Evolutionary conservation across 2,888 invertebrate species (phyloP), one percentile per base, ranked within the genome.

Genomic region (Empis stercorea): DNA sequence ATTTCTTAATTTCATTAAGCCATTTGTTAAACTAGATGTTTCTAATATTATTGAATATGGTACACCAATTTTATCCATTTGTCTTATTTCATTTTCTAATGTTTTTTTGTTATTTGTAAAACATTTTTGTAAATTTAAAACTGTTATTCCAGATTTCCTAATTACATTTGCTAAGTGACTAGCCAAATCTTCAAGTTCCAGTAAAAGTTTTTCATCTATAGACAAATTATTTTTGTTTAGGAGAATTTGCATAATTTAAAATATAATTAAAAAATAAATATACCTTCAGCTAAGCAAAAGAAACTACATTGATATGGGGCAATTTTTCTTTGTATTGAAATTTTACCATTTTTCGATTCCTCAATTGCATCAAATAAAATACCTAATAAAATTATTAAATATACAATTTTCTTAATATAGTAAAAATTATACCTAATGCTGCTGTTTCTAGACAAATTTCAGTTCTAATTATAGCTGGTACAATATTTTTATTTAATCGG

Each of bases 271-370:
- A 16, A 9, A 23, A 30, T 14, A 2, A 42, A 45, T n/a, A 23
- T 14, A 74, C 74, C 66, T 61, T 64, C 50, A 54, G 61, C 60
- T 44, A 73, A 61, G 43, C 78, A 63, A 16, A 76, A 74, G 62
- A 87, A 78, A 42, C 77, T 75, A 50, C 84, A 76, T 72, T 87
- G 87, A 59, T 80, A 87, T 0, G 88, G 88, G 13, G 85, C 77
- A 49, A 87, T 69, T 66, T 78, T 81, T 48, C 81, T 75, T 59
- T 87, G 83, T 1, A 68, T 47, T 3, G 57, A 51, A 13, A 69
- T 49, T 10, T 59, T 58, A 10, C 65, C 52, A 66, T 61, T 48
- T 69, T 73, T 51, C 0, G 75, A 70, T 54, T 74, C 71, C 54
- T 73, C 71, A 27, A 68, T 63, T 27, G 71, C 73, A 53, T 78